A percentile compares a stretch with the other conserved stretches of the same genome.
Evolutionary conservation across 2,113 vertebrate genomes (phyloP).

Genomic region (Axis porcinus): DNA sequence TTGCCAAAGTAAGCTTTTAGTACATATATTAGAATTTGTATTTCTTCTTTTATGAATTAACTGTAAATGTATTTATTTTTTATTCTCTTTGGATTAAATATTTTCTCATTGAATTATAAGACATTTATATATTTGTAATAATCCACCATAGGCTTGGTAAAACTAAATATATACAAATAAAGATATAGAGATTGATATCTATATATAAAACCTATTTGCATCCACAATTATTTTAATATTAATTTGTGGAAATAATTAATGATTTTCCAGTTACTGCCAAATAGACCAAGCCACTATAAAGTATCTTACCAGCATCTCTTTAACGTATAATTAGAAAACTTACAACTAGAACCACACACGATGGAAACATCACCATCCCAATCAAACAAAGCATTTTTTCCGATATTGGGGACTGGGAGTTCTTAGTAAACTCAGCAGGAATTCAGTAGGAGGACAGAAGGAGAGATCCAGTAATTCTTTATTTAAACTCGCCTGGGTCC

Average conservation of each 20-base stretch:
- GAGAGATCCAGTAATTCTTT: not conserved
- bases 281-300: not conserved
- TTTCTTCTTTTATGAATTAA: not conserved
- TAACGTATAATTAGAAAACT: not conserved
- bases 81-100: not conserved
- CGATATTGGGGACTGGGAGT: not conserved
- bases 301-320: not conserved
- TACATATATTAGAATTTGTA: not conserved
- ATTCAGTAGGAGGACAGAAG: not conserved
- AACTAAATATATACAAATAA: not conserved
- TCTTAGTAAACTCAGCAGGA: not conserved
- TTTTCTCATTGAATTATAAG: constrained; percentile 19
- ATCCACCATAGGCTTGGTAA: not conserved
- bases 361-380: not conserved
- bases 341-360: not conserved
- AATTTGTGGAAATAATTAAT: not conserved
- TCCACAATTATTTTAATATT: not conserved
- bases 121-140: not conserved
- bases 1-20: not conserved
- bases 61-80: not conserved
- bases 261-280: not conserved
- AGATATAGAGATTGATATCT: not conserved
- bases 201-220: not conserved
- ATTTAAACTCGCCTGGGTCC: not conserved
- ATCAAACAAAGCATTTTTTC: not conserved